Percentiles rank a stretch among this genome's conserved stretches.
These are phyloP conservation scores for Furcula furcula DNA, from an alignment of 2,888 invertebrate species.

Conservation along the genomic window DNA sequence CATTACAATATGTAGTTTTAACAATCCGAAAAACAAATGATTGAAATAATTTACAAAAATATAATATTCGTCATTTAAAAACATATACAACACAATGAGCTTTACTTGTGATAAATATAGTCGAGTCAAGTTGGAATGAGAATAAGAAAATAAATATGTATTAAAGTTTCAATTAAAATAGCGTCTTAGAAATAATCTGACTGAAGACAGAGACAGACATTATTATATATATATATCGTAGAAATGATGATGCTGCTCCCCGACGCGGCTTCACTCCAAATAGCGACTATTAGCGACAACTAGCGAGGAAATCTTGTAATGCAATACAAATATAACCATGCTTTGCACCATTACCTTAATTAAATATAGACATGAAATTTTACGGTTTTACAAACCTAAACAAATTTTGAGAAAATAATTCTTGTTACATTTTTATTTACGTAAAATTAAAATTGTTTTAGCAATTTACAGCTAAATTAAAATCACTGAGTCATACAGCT, in stretches of 20 bases:
- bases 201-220: slow-evolving; percentile 18
- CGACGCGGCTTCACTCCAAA: slow-evolving; percentile 23
- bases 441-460: slow-evolving; percentile 38
- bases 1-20: slow-evolving; percentile 34
- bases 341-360: slow-evolving; percentile 64
- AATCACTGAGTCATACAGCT: slow-evolving; percentile 45
- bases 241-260: slow-evolving; percentile 25
- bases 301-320: slow-evolving; percentile 26
- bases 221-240: slow-evolving; percentile 18
- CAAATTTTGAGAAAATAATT: slow-evolving; percentile 15
- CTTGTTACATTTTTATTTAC: slow-evolving; percentile 38
- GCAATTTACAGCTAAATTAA: slow-evolving; percentile 46
- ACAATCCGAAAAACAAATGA: slow-evolving; percentile 50
- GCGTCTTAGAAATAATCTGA: slow-evolving; percentile 28
- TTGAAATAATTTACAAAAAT: slow-evolving; percentile 73
- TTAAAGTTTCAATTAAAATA: slow-evolving; percentile 36
- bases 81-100: slow-evolving; percentile 63
- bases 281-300: slow-evolving; percentile 26
- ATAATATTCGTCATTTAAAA: slow-evolving; percentile 60
- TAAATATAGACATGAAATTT: slow-evolving; percentile 50
- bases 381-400: slow-evolving; percentile 44
- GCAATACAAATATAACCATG: slow-evolving; percentile 49
- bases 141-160: slow-evolving; percentile 56
- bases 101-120: slow-evolving; percentile 43
- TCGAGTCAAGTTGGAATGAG: slow-evolving; percentile 69